phyloP scores from a whole-genome alignment of 2,797 vertebrate genomes.

The Lithobates pipiens region DNA sequence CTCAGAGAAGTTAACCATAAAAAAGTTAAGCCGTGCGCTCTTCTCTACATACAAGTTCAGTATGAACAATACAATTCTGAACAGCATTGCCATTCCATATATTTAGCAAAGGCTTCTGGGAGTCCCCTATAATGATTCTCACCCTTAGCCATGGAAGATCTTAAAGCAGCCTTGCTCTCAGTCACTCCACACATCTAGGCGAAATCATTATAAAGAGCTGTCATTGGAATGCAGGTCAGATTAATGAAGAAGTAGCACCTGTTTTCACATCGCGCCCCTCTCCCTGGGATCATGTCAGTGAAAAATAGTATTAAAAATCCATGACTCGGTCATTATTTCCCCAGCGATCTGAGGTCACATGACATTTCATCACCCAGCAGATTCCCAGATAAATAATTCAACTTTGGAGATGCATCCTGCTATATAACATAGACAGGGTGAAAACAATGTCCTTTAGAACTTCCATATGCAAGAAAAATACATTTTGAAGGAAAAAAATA shows the following conservation, averaged over 20 bases:
- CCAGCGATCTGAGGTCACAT: background rate
- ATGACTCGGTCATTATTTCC: constrained; percentile 5
- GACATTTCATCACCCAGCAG: background rate
- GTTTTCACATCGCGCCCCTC: background rate
- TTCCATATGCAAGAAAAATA: background rate
- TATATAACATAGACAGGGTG: background rate
- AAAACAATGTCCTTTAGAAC: background rate
- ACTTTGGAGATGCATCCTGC: background rate
- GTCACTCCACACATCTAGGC: background rate
- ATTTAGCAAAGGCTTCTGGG: background rate
- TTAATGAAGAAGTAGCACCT: constrained; percentile 5
- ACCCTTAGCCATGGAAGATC: background rate
- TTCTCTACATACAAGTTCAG: background rate
- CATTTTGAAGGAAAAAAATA: background rate
- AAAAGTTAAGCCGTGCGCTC: background rate
- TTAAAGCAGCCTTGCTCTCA: background rate
- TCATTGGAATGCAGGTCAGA: constrained; percentile 14
- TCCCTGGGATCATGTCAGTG: background rate
- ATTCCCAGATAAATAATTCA: constrained; percentile 7
- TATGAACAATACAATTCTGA: background rate
- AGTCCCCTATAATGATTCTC: background rate
- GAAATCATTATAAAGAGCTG: background rate
- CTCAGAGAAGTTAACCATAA: too few species aligned
- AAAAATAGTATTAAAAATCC: constrained; percentile 14
- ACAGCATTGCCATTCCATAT: background rate